Evolutionary conservation across 2,113 vertebrate genomes (phyloP).

Genomic region (Laticauda colubrina): DNA sequence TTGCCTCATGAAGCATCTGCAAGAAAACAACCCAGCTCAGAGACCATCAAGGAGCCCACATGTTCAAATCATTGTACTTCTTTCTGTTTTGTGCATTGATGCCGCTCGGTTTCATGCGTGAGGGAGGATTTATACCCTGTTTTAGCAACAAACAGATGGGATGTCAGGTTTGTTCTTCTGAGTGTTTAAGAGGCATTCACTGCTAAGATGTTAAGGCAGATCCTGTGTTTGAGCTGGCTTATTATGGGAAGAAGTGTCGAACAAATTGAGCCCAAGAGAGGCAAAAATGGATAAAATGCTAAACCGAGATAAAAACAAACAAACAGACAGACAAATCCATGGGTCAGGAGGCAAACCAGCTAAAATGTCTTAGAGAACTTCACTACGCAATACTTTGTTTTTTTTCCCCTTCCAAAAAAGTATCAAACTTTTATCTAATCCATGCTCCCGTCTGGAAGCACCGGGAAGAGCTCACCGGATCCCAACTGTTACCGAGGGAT

Average conservation of each 20-base stretch:
- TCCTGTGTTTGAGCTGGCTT: neutral
- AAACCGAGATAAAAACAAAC: neutral
- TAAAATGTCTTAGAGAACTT: neutral
- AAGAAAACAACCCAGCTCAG: neutral
- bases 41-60: neutral
- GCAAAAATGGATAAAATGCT: neutral
- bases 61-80: neutral
- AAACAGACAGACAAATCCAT: neutral
- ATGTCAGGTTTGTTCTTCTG: neutral
- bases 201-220: neutral
- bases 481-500: neutral
- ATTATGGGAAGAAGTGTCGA: neutral
- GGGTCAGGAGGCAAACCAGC: neutral
- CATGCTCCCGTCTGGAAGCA: neutral
- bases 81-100: neutral
- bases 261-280: neutral
- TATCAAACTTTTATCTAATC: neutral
- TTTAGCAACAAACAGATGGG: neutral
- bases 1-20: no score
- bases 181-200: neutral
- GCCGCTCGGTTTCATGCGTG: neutral
- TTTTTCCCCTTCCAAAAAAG: neutral
- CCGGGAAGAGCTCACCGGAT: neutral
- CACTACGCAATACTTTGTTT: neutral
- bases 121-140: neutral